Evolutionary conservation across 2,797 vertebrate genomes (phyloP).

Genomic region (Catamblyrhynchus diadema): DNA sequence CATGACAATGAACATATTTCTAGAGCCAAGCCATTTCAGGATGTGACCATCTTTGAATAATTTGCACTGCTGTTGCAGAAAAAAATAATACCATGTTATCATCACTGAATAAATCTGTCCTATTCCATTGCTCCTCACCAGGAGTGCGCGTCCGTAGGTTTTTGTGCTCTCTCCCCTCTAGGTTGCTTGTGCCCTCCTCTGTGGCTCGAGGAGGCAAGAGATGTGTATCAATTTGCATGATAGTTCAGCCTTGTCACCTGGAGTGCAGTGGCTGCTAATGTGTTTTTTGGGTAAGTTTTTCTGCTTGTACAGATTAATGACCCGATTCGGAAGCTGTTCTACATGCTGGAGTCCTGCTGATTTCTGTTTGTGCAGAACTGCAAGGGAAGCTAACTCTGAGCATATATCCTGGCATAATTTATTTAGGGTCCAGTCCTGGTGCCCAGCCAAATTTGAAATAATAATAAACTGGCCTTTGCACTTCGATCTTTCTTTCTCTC

Average conservation of each 20-base stretch:
- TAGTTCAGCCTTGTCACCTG: slow-evolving; percentile 24
- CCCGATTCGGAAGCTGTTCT: neutral
- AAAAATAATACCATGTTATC: neutral
- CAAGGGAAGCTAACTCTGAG: slow-evolving; percentile 4
- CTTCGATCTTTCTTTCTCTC: neutral
- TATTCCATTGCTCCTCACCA: neutral
- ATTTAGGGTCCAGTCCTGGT: neutral
- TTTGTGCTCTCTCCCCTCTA: neutral
- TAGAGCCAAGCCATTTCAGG: neutral
- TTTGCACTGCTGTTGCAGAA: neutral
- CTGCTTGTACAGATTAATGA: slow-evolving; percentile 61
- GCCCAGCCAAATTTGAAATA: neutral
- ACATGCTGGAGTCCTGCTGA: slow-evolving; percentile 7
- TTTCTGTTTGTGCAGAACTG: slow-evolving; percentile 23
- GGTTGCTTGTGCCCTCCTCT: neutral
- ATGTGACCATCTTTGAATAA: neutral
- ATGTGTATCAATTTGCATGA: slow-evolving; percentile 15
- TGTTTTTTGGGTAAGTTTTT: slow-evolving; percentile 44
- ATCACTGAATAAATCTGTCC: neutral
- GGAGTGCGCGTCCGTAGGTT: accelerated
- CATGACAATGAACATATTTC: neutral
- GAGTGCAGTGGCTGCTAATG: slow-evolving; percentile 30
- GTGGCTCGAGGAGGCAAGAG: neutral
- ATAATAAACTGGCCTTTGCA: neutral
- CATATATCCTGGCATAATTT: slow-evolving; percentile 6